A percentile compares a stretch with the other conserved stretches of the same genome.
Conservation (phyloP, 1,140 invertebrate genomes). For the Cephus cinctus region DNA sequence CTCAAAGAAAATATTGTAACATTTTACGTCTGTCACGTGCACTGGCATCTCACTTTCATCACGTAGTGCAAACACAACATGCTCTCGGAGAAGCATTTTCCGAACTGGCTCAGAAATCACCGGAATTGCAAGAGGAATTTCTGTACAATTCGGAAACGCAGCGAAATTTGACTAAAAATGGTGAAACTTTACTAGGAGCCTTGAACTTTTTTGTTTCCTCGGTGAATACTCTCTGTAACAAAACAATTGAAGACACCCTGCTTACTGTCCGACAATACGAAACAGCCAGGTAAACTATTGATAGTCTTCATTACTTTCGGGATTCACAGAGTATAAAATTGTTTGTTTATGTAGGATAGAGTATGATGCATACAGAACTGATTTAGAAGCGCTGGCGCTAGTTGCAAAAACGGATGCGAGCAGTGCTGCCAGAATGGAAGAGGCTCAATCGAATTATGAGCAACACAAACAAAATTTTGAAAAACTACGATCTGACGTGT, state of each 20-base stretch:
- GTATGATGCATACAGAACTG: slow-evolving; percentile 95
- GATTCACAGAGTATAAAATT: slow-evolving; percentile 3
- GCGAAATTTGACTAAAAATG: slow-evolving; percentile 89
- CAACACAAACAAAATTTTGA: slow-evolving; percentile 88
- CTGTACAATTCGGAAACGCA: slow-evolving; percentile 95
- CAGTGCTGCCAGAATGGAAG: slow-evolving; percentile 67
- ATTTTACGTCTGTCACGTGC: slow-evolving; percentile 82
- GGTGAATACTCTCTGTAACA: slow-evolving; percentile 92
- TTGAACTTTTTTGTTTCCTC: slow-evolving; percentile 96
- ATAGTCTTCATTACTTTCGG: not conserved
- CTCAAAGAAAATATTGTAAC: slow-evolving; percentile 91
- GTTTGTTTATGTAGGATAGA: slow-evolving; percentile 71
- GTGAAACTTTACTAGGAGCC: slow-evolving; percentile 86
- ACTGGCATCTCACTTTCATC: slow-evolving; percentile 84
- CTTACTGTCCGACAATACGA: slow-evolving; percentile 93
- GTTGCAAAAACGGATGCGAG: slow-evolving; percentile 62
- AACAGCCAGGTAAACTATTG: slow-evolving; percentile 69
- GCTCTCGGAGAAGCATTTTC: slow-evolving; percentile 87
- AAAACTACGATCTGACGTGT: slow-evolving; percentile 85
- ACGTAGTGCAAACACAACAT: slow-evolving; percentile 85
- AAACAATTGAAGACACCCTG: slow-evolving; percentile 95
- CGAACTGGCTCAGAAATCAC: slow-evolving; percentile 92
- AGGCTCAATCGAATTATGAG: slow-evolving; percentile 79
- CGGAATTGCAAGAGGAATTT: slow-evolving; percentile 93
- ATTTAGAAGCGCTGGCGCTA: slow-evolving; percentile 77